Evolutionary conservation across 1,140 invertebrate species (phyloP).

Genomic region (Bombus waltoni): DNA sequence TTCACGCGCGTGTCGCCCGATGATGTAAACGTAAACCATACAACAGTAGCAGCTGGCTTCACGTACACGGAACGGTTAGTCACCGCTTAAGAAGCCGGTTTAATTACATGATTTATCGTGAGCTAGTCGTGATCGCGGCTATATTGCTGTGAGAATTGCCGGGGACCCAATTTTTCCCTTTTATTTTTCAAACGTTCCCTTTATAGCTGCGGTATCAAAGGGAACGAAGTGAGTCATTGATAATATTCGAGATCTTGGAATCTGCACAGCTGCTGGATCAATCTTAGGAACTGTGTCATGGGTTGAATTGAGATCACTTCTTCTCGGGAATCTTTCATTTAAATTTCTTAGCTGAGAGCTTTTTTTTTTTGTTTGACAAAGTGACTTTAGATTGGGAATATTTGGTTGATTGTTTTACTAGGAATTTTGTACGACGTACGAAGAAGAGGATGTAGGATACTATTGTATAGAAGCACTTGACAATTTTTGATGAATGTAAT

Average conservation of each 20-base stretch:
- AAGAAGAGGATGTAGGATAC: too few relatives aligned
- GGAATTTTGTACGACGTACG: background rate
- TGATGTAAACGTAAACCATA: constrained; percentile 25
- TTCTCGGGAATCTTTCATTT: background rate
- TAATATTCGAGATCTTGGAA: constrained; percentile 2
- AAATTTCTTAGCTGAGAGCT: background rate
- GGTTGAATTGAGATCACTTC: background rate
- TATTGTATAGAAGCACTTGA: too few relatives aligned
- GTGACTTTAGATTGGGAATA: background rate
- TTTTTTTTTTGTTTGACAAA: background rate
- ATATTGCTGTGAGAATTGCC: constrained; percentile 58
- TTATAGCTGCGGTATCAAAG: background rate
- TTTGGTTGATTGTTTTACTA: background rate
- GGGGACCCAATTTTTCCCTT: constrained; percentile 13
- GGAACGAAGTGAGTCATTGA: constrained; percentile 4
- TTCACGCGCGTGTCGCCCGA: constrained; percentile 32
- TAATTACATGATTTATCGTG: constrained; percentile 75
- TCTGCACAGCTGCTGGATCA: constrained; percentile 9
- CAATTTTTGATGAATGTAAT: too few relatives aligned
- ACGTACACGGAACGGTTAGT: constrained; percentile 65
- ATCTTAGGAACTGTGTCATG: background rate
- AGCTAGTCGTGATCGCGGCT: background rate
- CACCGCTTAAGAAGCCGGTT: constrained; percentile 71
- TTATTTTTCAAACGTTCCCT: background rate
- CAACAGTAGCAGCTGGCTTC: constrained; percentile 31